A percentile compares a stretch with the other conserved stretches of the same genome.
These are phyloP conservation scores for Diabrotica undecimpunctata DNA, from an alignment of 1,140 invertebrate species.

Conservation along the genomic window DNA sequence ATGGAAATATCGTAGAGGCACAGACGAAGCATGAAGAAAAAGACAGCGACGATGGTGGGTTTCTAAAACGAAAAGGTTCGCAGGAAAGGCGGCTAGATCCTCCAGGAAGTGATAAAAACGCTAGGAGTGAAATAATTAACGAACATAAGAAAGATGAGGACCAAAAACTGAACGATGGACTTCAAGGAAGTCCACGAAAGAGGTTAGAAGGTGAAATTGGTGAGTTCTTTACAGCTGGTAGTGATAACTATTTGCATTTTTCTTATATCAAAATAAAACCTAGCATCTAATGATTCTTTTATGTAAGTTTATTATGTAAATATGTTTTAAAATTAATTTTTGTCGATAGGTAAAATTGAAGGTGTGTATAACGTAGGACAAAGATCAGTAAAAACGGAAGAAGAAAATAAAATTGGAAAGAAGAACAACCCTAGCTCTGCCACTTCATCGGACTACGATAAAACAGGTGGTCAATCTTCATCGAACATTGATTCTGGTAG, in stretches of 20 bases:
- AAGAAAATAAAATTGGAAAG: constrained; percentile 46
- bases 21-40: constrained; percentile 46
- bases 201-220: constrained; percentile 44
- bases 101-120: neutral
- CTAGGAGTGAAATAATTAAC: constrained; percentile 18
- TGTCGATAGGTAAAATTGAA: constrained; percentile 35
- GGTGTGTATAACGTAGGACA: constrained; percentile 44
- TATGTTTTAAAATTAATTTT: neutral
- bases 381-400: constrained; percentile 27
- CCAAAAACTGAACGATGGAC: constrained; percentile 32
- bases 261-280: too few relatives aligned
- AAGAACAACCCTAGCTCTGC: constrained; percentile 55
- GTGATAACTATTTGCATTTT: neutral
- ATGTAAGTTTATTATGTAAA: too few relatives aligned
- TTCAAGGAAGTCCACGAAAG: constrained; percentile 39
- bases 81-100: constrained; percentile 14
- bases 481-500: constrained; percentile 72
- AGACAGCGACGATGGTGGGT: constrained; percentile 59
- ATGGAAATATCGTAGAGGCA: constrained; percentile 55
- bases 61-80: constrained; percentile 43
- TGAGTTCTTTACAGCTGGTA: constrained; percentile 14
- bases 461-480: constrained; percentile 62
- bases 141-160: constrained; percentile 22
- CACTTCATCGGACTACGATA: constrained; percentile 65
- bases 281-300: too few relatives aligned